These are phyloP conservation scores for Nothoprocta pentlandii DNA, from an alignment of 2,113 vertebrate genomes.

Conservation along the genomic window DNA sequence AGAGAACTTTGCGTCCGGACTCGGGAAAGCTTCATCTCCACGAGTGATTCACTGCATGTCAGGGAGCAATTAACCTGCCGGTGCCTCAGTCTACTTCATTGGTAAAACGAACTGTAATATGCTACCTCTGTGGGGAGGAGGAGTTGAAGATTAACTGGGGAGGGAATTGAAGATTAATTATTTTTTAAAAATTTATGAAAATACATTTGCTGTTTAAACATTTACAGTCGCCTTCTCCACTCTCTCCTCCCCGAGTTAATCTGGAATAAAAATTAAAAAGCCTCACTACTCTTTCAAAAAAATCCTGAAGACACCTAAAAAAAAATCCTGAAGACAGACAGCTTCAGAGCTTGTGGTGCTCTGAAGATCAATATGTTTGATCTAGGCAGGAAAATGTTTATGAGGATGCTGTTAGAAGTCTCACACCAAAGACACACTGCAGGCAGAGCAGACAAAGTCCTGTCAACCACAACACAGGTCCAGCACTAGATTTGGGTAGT, in stretches of 20 bases:
- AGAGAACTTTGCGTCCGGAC: neutral
- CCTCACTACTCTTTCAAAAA: neutral
- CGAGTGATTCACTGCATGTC: neutral
- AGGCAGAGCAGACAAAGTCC: neutral
- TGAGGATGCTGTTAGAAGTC: neutral
- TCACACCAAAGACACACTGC: too few relatives aligned
- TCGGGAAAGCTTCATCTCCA: neutral
- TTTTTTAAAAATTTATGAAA: neutral
- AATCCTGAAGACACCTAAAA: neutral
- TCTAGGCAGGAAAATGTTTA: neutral
- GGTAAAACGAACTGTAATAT: neutral
- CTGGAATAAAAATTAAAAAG: neutral
- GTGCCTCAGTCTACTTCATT: neutral
- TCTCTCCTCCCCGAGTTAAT: neutral
- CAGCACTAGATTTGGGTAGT: neutral
- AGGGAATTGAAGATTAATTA: neutral
- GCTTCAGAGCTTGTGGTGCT: neutral
- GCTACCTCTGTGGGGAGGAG: neutral
- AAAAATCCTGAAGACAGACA: neutral
- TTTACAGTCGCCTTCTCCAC: neutral
- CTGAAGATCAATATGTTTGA: neutral
- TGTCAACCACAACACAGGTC: neutral
- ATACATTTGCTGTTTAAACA: neutral
- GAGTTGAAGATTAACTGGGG: neutral
- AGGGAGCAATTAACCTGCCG: neutral